Conservation (phyloP, 2,113 vertebrate species). For the Drymodes brunneopygia region DNA sequence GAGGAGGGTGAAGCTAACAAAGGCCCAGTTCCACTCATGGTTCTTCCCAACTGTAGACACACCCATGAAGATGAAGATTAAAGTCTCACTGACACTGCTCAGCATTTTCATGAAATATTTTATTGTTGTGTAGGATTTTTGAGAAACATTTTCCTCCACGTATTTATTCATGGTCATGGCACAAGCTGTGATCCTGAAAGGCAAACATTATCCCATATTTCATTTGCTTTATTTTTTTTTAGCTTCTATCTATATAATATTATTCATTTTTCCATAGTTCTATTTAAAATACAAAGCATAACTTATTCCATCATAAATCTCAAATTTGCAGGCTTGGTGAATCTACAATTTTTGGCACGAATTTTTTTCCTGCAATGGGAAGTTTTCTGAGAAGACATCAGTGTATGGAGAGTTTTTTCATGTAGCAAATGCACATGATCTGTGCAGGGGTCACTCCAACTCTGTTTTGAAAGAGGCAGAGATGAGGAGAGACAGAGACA, state of each 20-base stretch:
- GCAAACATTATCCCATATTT: neutral
- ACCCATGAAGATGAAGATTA: slow-evolving; percentile 98
- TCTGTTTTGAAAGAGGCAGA: neutral
- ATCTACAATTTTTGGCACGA: neutral
- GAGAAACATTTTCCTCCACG: slow-evolving; percentile 94
- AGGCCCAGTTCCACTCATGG: slow-evolving; percentile 97
- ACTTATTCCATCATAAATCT: neutral
- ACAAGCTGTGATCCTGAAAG: slow-evolving; percentile 88
- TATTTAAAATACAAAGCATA: neutral
- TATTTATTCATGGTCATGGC: slow-evolving; percentile 98
- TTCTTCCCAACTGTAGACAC: slow-evolving; percentile 92
- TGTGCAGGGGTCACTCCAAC: neutral
- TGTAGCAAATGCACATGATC: neutral
- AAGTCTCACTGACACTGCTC: slow-evolving; percentile 92
- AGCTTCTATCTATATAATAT: neutral
- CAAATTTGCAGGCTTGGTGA: neutral
- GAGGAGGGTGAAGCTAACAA: slow-evolving; percentile 89
- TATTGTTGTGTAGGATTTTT: slow-evolving; percentile 94
- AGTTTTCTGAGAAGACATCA: neutral
- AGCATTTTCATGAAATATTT: slow-evolving; percentile 97
- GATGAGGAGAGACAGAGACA: neutral
- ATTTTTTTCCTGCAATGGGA: neutral
- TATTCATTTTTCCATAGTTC: neutral
- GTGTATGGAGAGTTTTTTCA: neutral
- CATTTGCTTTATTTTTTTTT: neutral